Evolutionary conservation across 2,113 vertebrate genomes (phyloP), one percentile per base, ranked within the genome.

Genomic region (Ranitomeya imitator): DNA sequence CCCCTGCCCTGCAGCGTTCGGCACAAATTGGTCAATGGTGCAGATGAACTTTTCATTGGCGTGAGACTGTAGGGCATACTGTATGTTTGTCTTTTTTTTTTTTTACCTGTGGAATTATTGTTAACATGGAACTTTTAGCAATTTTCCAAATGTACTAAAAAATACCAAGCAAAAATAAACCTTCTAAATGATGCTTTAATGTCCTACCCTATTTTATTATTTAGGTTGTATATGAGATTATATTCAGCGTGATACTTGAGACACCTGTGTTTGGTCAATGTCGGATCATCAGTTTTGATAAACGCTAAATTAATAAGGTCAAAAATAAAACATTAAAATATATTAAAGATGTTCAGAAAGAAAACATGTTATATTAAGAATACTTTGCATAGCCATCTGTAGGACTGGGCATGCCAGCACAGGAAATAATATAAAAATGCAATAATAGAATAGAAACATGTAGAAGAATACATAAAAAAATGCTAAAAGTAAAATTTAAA

Each of bases 341-440:
- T 14, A 73, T 37, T 12, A 73, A 37, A 73, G 26, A 45, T 73
- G 69, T 73, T 73, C 26, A 73, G 7, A 73, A 59, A 26, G 55
- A 59, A 80, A 80, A 77, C 76, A 78, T 5, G 45, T 78, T 78
- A 78, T 54, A 78, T 54, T 54, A 78, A 78, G 76, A 78, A n/a
- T 51, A 54, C 76, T 78, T 78, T 78, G 76, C 76, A 78, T 78
- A 78, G 45, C 45, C 76, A 78, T 78, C 76, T 78, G 76, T n/a
- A 78, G 51, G 19, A n/a, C 19, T 13, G 76, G 51, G 26, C 51
- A 54, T n/a, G 2, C 1, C 13, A 23, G 51, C 21, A 78, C 76
- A 54, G 76, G 76, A 78, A 54, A 74, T 74, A 74, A 74, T 79
- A 57, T 10, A 55, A 79, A 16, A 79, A n/a, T 52, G 55, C 15